Percentiles rank a stretch among this genome's conserved stretches.
Conservation (phyloP, 1,140 invertebrate species). For the Rhopalosiphum maidis region DNA sequence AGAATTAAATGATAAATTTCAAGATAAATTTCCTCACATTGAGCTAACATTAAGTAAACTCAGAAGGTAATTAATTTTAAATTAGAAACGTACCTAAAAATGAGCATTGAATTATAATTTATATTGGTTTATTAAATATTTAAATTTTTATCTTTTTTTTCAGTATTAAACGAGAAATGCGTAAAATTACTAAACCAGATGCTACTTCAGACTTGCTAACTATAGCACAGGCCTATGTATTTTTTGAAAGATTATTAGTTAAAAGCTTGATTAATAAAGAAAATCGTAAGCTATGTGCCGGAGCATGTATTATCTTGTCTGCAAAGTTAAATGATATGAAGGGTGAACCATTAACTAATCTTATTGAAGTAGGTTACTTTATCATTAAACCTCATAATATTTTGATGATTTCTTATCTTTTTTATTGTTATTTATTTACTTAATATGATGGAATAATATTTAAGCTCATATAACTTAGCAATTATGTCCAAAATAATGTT, state of each 20-base stretch:
- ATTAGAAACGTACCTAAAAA: not conserved
- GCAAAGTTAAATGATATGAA: conserved; percentile 97
- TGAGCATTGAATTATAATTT: not conserved
- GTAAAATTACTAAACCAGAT: conserved; percentile 89
- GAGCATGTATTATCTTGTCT: conserved; percentile 89
- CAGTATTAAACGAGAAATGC: conserved; percentile 94
- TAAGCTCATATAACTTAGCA: too few relatives aligned
- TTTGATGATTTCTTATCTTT: not conserved
- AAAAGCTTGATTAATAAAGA: conserved; percentile 92
- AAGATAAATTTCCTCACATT: conserved; percentile 92
- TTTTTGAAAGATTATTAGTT: conserved; percentile 95
- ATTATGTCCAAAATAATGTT: not conserved
- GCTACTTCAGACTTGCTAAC: conserved; percentile 84
- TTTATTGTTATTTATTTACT: not conserved
- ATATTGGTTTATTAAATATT: not conserved
- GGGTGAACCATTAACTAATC: conserved; percentile 80
- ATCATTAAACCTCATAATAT: not conserved
- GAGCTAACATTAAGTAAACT: conserved; percentile 96
- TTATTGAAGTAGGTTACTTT: conserved; percentile 78
- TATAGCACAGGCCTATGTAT: conserved; percentile 95
- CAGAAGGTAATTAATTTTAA: conserved; percentile 73
- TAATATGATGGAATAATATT: too few relatives aligned
- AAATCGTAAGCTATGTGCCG: conserved; percentile 93
- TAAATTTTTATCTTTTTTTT: conserved; percentile 60
- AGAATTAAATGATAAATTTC: conserved; percentile 97